These are phyloP conservation scores for Perizoma affinitatum DNA, from an alignment of 2,888 invertebrate genomes.

Conservation along the genomic window DNA sequence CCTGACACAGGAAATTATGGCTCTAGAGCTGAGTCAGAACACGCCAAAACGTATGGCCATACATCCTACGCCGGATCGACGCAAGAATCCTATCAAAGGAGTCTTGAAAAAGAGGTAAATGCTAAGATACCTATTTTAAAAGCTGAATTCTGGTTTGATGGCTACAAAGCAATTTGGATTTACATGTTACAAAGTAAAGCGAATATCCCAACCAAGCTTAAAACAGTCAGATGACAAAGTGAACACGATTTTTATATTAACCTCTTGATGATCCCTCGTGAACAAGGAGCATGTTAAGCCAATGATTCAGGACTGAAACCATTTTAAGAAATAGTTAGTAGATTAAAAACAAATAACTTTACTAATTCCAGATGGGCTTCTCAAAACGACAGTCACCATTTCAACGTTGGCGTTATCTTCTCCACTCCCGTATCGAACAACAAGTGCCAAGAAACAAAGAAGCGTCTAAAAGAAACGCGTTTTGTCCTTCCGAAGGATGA, in stretches of 20 bases:
- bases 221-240: too few relatives aligned
- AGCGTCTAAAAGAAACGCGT: constrained; percentile 83
- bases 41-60: constrained; percentile 86
- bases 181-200: too few relatives aligned
- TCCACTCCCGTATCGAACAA: constrained; percentile 88
- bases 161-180: too few relatives aligned
- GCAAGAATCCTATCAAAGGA: constrained; percentile 82
- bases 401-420: constrained; percentile 88
- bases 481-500: constrained; percentile 85
- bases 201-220: too few relatives aligned
- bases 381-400: constrained; percentile 84
- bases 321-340: too few relatives aligned
- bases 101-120: constrained; percentile 85
- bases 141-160: too few relatives aligned
- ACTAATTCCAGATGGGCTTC: constrained; percentile 78
- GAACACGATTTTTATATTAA: too few relatives aligned
- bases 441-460: constrained; percentile 69
- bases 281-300: too few relatives aligned
- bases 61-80: constrained; percentile 77
- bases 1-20: constrained; percentile 88
- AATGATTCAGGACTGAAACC: too few relatives aligned
- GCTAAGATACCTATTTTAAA: background rate
- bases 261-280: too few relatives aligned
- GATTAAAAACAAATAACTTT: too few relatives aligned
- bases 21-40: constrained; percentile 86